These are phyloP conservation scores for Coelinius sp. DNA, from an alignment of 2,888 invertebrate genomes.

Conservation along the genomic window DNA sequence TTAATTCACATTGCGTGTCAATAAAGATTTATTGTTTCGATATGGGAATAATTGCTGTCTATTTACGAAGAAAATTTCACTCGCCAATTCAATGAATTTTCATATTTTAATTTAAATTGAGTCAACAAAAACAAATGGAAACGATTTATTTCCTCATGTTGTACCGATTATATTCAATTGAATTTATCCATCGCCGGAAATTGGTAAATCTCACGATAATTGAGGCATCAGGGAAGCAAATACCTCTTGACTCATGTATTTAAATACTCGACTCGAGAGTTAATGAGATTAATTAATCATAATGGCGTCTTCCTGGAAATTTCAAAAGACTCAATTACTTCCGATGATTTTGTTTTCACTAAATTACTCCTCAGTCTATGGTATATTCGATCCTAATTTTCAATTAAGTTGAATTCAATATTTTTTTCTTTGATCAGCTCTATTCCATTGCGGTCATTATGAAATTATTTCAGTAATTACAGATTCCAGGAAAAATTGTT, in stretches of 20 bases:
- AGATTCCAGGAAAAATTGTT: too few species aligned
- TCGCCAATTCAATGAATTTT: background rate
- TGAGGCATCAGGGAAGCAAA: background rate
- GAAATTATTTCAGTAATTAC: too few species aligned
- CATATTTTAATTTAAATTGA: background rate
- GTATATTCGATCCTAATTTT: too few species aligned
- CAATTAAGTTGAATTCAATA: too few species aligned
- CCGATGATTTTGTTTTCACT: background rate
- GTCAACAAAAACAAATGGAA: background rate
- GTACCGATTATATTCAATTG: background rate
- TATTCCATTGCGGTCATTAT: too few species aligned
- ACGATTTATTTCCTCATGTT: background rate
- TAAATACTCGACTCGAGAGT: conserved; percentile 8
- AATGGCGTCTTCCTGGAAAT: background rate
- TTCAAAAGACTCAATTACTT: background rate
- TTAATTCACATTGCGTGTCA: conserved; percentile 11
- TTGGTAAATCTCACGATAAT: background rate
- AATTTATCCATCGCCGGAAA: background rate
- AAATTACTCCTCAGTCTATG: background rate
- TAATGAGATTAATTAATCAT: background rate
- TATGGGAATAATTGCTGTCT: background rate
- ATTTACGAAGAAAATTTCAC: conserved; percentile 8
- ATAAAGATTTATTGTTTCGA: conserved; percentile 7
- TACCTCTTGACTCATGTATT: background rate
- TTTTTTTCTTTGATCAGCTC: too few species aligned